Evolutionary conservation across 2,113 vertebrate species (phyloP).

Genomic region (Notarius lentiginosus): DNA sequence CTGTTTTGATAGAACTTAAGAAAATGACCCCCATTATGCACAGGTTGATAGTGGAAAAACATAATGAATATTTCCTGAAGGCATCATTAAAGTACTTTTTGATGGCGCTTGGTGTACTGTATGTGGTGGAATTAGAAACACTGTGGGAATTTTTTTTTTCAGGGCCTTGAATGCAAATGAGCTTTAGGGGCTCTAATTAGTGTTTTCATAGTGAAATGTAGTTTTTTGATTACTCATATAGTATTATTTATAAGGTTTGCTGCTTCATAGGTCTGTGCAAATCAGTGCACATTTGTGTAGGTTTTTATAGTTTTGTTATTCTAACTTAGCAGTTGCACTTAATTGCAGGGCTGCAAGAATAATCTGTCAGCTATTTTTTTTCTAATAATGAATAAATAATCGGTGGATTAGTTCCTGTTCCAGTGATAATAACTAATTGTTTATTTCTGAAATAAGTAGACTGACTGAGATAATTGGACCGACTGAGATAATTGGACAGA

Average conservation of each 20-base stretch:
- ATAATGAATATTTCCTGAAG: constrained; percentile 60
- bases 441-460: constrained; percentile 1
- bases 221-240: constrained; percentile 43
- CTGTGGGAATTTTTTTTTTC: constrained; percentile 54
- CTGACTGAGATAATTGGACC: constrained; percentile 1
- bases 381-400: neutral
- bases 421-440: neutral
- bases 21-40: constrained; percentile 56
- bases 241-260: constrained; percentile 25
- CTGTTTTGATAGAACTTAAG: constrained; percentile 48
- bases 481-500: constrained; percentile 8
- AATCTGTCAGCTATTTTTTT: neutral
- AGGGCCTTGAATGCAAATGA: constrained; percentile 57
- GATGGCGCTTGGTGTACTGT: constrained; percentile 50
- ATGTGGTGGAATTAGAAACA: constrained; percentile 52
- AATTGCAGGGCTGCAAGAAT: neutral
- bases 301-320: constrained; percentile 16
- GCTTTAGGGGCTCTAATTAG: constrained; percentile 61
- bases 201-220: constrained; percentile 55
- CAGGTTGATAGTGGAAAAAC: constrained; percentile 52
- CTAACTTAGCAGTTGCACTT: neutral
- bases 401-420: neutral
- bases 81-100: constrained; percentile 52
- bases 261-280: neutral
- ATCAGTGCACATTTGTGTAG: constrained; percentile 20